Conservation (phyloP, 2,113 vertebrate species). For the Gymnobelideus leadbeateri region DNA sequence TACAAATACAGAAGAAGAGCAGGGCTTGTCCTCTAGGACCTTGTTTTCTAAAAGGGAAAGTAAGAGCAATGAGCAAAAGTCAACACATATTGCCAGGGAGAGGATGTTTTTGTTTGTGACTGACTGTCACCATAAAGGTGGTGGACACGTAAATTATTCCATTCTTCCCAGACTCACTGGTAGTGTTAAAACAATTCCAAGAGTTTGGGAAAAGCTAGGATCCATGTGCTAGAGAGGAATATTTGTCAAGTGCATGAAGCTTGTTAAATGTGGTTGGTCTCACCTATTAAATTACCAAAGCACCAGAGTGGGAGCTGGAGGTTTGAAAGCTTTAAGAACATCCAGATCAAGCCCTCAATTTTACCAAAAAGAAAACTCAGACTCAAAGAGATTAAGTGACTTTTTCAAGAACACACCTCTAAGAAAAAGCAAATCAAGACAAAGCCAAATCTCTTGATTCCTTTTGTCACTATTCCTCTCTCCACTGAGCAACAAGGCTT, state of each 20-base stretch:
- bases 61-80: background rate
- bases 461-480: background rate
- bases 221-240: background rate
- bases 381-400: background rate
- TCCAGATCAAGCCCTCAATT: background rate
- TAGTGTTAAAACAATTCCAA: background rate
- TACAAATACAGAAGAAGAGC: background rate
- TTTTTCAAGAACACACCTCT: background rate
- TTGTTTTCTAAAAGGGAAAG: background rate
- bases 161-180: background rate
- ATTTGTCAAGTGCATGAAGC: background rate
- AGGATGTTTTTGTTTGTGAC: background rate
- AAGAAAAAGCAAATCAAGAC: background rate
- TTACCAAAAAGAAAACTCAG: background rate
- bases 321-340: background rate
- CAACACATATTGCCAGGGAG: background rate
- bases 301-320: background rate
- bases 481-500: background rate
- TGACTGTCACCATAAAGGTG: background rate
- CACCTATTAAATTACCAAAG: background rate
- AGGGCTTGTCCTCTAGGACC: background rate
- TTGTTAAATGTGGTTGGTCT: background rate
- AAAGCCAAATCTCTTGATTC: background rate
- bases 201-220: background rate
- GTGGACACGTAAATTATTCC: background rate